Base-by-base conservation (phyloP, 2,113 vertebrate genomes). In the Microcebus jonahi region DNA sequence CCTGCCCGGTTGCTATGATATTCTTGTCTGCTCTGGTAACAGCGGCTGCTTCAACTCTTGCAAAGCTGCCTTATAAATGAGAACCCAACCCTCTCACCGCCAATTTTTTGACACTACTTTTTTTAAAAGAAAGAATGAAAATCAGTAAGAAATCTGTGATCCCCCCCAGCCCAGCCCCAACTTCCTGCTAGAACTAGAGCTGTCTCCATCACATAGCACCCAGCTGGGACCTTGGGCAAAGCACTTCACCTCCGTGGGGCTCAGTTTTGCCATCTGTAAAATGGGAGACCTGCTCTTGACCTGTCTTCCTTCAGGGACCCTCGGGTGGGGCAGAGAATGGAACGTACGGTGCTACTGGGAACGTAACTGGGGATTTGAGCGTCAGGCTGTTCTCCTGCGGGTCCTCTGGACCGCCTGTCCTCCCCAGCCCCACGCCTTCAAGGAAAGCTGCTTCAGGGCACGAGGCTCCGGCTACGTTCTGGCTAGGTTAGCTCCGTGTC, bases 331-430 rank as follows among this genome's bases (percentile, higher is more conserved):
- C 70, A 61, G 57, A 70, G 48, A 63, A 77, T 3, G 1, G 42
- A 83, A 36, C 10, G 11, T 25, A 5, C 6, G 53, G 34, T 15
- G 34, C 50, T 50, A 6, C 82, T 8, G 42, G 63, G 83, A 29
- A 5, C 2, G 12, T 2, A 4, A 17, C 42, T 0, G 6, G 15
- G 0, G 0, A 55, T 20, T 5, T 2, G 0, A 4, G 1, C 0
- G 13, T 14, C 6, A 18, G 61, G 57, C 53, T 45, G n/a, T 13
- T 42, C 86, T 36, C 29, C 48, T 4, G 25, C 31, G 12, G 21
- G 12, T 27, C 34, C 59, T 31, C 85, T 45, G 45, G 42, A 4
- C 55, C 3, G 25, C 61, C 85, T 36, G 21, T 6, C 59, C 36
- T 18, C n/a, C 39, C 48, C 34, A 11, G 67, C n/a, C 91, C 84